Evolutionary conservation across 2,888 invertebrate species (phyloP).

Genomic region (Actias luna): DNA sequence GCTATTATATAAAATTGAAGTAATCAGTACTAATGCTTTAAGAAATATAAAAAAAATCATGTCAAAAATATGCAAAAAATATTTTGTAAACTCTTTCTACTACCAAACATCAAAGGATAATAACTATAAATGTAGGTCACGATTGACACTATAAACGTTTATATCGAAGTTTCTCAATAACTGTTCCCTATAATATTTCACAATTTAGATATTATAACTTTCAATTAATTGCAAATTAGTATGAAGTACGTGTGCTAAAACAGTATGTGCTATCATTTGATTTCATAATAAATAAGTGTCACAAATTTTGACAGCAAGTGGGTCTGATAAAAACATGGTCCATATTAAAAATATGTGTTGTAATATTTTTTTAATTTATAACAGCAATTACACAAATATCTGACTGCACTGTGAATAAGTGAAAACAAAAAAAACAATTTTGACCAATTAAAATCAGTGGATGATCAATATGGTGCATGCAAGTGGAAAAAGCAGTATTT

Average conservation of each 20-base stretch:
- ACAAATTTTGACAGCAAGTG: too few species aligned
- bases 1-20: not conserved
- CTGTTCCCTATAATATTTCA: not conserved
- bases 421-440: too few species aligned
- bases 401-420: too few species aligned
- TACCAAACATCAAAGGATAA: not conserved
- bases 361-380: too few species aligned
- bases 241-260: not conserved
- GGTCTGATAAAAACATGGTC: too few species aligned
- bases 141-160: not conserved
- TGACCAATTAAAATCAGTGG: too few species aligned
- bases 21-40: not conserved
- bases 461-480: too few species aligned
- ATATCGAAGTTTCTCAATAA: not conserved
- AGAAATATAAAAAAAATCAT: not conserved
- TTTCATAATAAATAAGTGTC: not conserved
- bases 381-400: too few species aligned
- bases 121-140: not conserved
- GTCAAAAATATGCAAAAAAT: too few species aligned
- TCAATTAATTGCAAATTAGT: slow-evolving; percentile 4
- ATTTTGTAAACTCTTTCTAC: not conserved
- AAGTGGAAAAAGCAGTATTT: too few species aligned
- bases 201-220: not conserved
- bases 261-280: not conserved
- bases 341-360: too few species aligned